Conservation (phyloP, 2,797 vertebrate genomes). For the Myotis planiceps region DNA sequence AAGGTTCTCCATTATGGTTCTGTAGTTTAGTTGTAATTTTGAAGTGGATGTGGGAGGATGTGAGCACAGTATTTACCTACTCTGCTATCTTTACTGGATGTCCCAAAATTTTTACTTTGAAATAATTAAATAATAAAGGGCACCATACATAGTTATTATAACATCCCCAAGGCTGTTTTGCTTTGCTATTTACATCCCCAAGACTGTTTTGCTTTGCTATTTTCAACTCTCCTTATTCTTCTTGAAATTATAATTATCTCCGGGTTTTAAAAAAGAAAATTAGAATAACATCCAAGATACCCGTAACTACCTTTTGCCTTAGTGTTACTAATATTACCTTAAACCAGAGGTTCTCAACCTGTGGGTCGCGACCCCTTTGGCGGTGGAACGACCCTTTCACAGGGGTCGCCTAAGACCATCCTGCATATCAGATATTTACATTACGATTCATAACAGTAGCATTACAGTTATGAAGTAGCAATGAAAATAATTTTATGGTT, state of each 20-base stretch:
- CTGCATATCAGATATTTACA: too few species aligned
- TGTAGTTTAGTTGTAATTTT: not conserved
- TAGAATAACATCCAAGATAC: not conserved
- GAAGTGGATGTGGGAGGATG: not conserved
- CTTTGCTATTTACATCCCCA: not conserved
- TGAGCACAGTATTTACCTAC: not conserved
- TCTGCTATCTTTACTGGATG: not conserved
- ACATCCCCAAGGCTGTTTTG: too few species aligned
- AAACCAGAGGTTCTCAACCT: not conserved
- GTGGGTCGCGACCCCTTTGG: too few species aligned
- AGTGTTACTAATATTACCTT: not conserved
- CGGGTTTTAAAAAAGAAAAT: too few species aligned
- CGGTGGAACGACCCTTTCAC: too few species aligned
- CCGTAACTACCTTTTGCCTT: not conserved
- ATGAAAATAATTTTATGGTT: too few species aligned
- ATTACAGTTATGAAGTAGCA: too few species aligned
- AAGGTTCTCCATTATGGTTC: not conserved
- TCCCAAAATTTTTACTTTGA: not conserved
- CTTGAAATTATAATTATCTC: not conserved
- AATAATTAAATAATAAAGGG: not conserved
- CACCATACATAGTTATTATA: too few species aligned
- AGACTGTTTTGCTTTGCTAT: not conserved
- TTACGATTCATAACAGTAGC: too few species aligned
- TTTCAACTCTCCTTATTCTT: not conserved
- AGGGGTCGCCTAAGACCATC: too few species aligned